Evolutionary conservation across 2,888 invertebrate genomes (phyloP), one percentile per base, ranked within the genome.

Genomic region (Chesias legatella): DNA sequence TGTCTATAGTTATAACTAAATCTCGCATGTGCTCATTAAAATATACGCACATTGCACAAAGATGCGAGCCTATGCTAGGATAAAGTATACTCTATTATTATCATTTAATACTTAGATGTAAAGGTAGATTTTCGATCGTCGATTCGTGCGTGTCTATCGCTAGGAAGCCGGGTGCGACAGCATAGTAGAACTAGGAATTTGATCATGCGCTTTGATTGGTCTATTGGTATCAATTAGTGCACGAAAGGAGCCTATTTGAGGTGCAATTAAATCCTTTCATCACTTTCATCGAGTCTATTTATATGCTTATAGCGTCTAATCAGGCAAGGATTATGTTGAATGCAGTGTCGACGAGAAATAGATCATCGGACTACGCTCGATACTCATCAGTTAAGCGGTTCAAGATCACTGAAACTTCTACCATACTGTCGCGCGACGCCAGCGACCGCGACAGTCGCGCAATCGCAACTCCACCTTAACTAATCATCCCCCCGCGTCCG

Each of bases 91-190:
- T 67, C 83, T 86, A 86, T 84, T 84, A 86, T 85, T 86, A 86
- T 88, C 81, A 67, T 79, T 82, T 85, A 85, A 84, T 88, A 85
- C 86, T 86, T 88, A 86, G 72, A 74, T 62, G 73, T 81, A 77
- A 84, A 78, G 82, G 75, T 79, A 77, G 74, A 81, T 33, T 47
- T 43, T 47, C 33, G 45, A 36, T 45, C 30, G 9, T 33, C 11
- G 42, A 31, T 34, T 10, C 31, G 10, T n/a, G 13, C 39, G 32
- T n/a, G n/a, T 10, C 42, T 36, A 30, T 42, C 40, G 32, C 10
- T 22, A 30, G 10, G 17, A 17, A 17, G 4, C 21, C 10, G 8
- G 3, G 20, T 29, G 1, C 17, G 1, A 17, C 30, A 21, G 10
- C 13, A 17, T 17, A 17, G 13, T 17, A 17, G 13, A 17, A 17